A percentile compares a stretch with the other conserved stretches of the same genome.
Conservation (phyloP, 2,113 vertebrate species). For the Sturnus vulgaris region DNA sequence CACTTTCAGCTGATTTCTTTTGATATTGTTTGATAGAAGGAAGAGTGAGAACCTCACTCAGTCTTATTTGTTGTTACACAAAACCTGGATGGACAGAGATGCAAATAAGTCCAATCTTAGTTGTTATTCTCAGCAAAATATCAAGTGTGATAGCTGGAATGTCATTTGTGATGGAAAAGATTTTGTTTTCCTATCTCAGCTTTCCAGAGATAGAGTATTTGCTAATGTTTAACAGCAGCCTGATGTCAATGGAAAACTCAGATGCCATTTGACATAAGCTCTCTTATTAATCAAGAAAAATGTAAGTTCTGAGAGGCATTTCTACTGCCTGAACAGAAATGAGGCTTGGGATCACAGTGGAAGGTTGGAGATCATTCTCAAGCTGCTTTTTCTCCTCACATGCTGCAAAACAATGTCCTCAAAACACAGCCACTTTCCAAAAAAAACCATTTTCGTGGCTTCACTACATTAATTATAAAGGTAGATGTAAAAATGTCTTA, state of each 20-base stretch:
- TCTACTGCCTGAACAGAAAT: background rate
- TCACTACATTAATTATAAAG: background rate
- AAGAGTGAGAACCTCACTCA: background rate
- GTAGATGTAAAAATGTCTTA: background rate
- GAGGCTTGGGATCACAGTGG: background rate
- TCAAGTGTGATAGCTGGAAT: slow-evolving; percentile 31
- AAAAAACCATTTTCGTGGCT: background rate
- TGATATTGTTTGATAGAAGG: slow-evolving; percentile 1
- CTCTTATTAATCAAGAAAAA: slow-evolving; percentile 21
- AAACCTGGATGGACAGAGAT: background rate
- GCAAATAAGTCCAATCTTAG: slow-evolving; percentile 6
- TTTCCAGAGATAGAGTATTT: background rate
- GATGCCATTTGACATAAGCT: slow-evolving; percentile 14
- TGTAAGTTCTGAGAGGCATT: background rate
- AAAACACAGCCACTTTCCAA: background rate
- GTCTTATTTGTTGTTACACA: slow-evolving; percentile 4
- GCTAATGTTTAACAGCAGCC: background rate
- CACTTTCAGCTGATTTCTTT: slow-evolving; percentile 29
- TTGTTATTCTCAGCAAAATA: slow-evolving; percentile 33
- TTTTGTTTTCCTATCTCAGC: slow-evolving; percentile 21
- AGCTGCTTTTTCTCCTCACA: background rate
- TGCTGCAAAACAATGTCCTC: background rate
- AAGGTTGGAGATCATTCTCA: background rate
- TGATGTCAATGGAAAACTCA: background rate
- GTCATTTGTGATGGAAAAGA: slow-evolving; percentile 27